These are phyloP conservation scores for Macrophya annulata DNA, from an alignment of 2,888 invertebrate genomes.

Conservation along the genomic window DNA sequence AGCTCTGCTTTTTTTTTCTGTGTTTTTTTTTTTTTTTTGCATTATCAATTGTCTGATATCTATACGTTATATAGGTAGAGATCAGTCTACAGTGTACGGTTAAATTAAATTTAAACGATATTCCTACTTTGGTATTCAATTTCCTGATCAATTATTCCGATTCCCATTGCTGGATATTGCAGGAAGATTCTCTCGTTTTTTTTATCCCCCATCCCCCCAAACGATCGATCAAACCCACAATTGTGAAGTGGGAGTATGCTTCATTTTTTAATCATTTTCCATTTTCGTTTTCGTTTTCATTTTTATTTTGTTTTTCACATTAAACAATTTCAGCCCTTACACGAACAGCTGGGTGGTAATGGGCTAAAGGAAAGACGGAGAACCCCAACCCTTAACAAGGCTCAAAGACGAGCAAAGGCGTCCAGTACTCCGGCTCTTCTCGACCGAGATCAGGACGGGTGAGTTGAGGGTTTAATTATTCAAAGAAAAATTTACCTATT, in stretches of 20 bases:
- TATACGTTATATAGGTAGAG: neutral
- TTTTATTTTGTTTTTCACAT: neutral
- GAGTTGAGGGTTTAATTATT: conserved; percentile 61
- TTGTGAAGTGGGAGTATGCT: neutral
- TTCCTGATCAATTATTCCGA: conserved; percentile 39
- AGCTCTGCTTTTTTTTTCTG: no score
- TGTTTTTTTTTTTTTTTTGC: neutral
- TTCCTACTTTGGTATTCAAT: conserved; percentile 31
- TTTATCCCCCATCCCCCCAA: no score
- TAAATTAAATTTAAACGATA: conserved; percentile 25
- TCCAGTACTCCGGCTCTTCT: conserved; percentile 75
- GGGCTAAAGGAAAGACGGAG: conserved; percentile 70
- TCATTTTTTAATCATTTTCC: neutral
- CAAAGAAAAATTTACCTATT: conserved; percentile 22
- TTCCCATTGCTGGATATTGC: neutral
- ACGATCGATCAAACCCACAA: neutral
- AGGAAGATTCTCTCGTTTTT: neutral
- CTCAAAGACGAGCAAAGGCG: conserved; percentile 74
- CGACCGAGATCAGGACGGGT: conserved; percentile 73
- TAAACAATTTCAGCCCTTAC: conserved; percentile 59
- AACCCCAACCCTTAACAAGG: conserved; percentile 70
- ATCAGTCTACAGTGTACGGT: neutral
- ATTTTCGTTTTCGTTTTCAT: neutral
- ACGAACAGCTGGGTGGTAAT: conserved; percentile 58
- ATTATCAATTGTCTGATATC: neutral